Percentiles rank a stretch among this genome's conserved stretches.
Evolutionary conservation across 2,888 invertebrate species (phyloP).

Genomic region (Pseudeuparius sepicola): DNA sequence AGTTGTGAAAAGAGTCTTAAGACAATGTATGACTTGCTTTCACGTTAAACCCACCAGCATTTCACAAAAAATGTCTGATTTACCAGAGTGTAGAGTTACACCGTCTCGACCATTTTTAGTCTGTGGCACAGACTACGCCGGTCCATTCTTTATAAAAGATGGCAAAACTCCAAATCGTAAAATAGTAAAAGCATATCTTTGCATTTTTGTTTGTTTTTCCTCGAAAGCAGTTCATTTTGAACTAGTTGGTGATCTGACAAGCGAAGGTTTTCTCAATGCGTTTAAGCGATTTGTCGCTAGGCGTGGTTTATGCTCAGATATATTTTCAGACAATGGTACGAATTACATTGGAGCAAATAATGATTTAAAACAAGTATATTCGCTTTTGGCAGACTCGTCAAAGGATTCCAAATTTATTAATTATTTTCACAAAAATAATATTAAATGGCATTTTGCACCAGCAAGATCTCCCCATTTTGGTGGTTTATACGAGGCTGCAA

Average conservation of each 20-base stretch:
- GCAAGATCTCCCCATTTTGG: conserved; percentile 27
- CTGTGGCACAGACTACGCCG: conserved; percentile 20
- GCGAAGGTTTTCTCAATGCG: conserved; percentile 16
- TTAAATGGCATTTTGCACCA: conserved; percentile 28
- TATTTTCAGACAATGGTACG: conserved; percentile 16
- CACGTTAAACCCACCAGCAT: conserved; percentile 11
- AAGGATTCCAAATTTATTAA: conserved; percentile 6
- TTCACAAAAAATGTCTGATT: conserved; percentile 19
- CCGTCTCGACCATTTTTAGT: conserved; percentile 18
- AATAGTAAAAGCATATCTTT: conserved; percentile 17
- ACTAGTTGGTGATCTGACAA: conserved; percentile 16
- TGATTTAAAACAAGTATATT: too few relatives aligned
- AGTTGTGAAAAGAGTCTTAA: conserved; percentile 12
- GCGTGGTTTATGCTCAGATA: conserved; percentile 16
- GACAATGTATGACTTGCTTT: conserved; percentile 19
- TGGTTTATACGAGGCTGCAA: conserved; percentile 29
- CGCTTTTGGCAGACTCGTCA: too few relatives aligned
- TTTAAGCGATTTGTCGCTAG: conserved; percentile 19
- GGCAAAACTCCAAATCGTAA: conserved; percentile 13
- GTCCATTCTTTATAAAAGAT: conserved; percentile 18
- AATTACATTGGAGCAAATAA: conserved; percentile 17
- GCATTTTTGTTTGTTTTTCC: conserved; percentile 19
- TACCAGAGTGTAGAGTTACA: conserved; percentile 16
- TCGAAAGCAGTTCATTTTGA: conserved; percentile 21
- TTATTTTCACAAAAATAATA: conserved; percentile 10